Conservation (phyloP, 2,888 invertebrate genomes). For the Drosophila hamatofila region DNA sequence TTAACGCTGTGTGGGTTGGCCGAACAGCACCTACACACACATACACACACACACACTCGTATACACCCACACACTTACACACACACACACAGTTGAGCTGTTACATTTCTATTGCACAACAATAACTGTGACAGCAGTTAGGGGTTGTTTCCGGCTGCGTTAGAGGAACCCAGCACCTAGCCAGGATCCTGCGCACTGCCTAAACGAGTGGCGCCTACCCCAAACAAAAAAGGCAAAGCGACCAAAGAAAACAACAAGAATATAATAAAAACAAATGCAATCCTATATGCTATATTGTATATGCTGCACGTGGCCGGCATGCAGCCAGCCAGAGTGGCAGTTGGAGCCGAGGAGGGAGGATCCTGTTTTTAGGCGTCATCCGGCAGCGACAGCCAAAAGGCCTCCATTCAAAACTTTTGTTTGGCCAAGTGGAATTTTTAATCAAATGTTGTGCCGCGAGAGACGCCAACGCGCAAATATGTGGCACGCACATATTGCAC, state of each 20-base stretch:
- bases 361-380: constrained; percentile 9
- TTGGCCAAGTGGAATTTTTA: constrained; percentile 54
- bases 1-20: constrained; percentile 70
- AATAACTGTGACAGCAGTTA: constrained; percentile 55
- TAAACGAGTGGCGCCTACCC: constrained; percentile 75
- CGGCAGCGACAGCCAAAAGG: constrained; percentile 13
- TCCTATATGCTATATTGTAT: constrained; percentile 19
- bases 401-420: constrained; percentile 25
- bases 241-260: constrained; percentile 9
- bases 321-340: constrained; percentile 17
- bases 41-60: constrained; percentile 25
- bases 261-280: constrained; percentile 35
- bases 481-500: constrained; percentile 38
- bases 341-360: background rate
- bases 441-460: constrained; percentile 41
- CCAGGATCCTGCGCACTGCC: constrained; percentile 78
- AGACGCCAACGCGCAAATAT: constrained; percentile 62
- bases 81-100: background rate
- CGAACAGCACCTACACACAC: constrained; percentile 66
- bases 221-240: constrained; percentile 52
- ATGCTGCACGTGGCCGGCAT: constrained; percentile 56
- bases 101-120: constrained; percentile 66
- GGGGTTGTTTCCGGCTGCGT: constrained; percentile 73
- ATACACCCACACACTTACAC: constrained; percentile 18
- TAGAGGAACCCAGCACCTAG: constrained; percentile 52